phyloP scores from a whole-genome alignment of 2,113 vertebrate genomes.

The Solea senegalensis region DNA sequence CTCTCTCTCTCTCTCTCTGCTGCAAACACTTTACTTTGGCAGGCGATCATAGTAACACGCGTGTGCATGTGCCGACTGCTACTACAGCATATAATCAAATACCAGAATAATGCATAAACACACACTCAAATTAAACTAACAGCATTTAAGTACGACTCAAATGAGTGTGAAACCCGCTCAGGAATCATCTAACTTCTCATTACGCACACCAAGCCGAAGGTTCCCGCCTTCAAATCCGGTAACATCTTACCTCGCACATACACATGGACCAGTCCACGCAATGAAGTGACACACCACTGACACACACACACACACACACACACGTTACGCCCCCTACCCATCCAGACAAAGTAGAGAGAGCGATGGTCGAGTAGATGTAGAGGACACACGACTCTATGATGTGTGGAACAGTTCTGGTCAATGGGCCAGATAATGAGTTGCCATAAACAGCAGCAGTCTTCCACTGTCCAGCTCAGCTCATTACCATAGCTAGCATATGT shows the following conservation, averaged over 20 bases:
- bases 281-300: slow-evolving; percentile 5
- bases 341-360: slow-evolving; percentile 61
- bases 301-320: slow-evolving; percentile 20
- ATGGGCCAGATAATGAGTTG: slow-evolving; percentile 83
- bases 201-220: slow-evolving; percentile 4
- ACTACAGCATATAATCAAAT: slow-evolving; percentile 42
- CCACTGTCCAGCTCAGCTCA: slow-evolving; percentile 79
- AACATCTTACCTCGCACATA: slow-evolving; percentile 13
- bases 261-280: slow-evolving; percentile 20
- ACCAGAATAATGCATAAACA: slow-evolving; percentile 42
- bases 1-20: slow-evolving; percentile 75
- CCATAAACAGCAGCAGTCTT: slow-evolving; percentile 82
- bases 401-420: slow-evolving; percentile 81
- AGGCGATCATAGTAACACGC: slow-evolving; percentile 74
- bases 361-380: slow-evolving; percentile 73
- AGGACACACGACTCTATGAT: slow-evolving; percentile 78
- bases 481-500: slow-evolving; percentile 79
- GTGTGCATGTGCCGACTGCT: slow-evolving; percentile 31
- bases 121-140: slow-evolving; percentile 50
- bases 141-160: slow-evolving; percentile 41
- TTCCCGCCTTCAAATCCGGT: too few relatives aligned
- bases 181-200: slow-evolving; percentile 64
- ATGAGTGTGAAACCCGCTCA: slow-evolving; percentile 38
- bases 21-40: slow-evolving; percentile 84
- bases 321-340: slow-evolving; percentile 12